Conservation (phyloP, 2,113 vertebrate species). For the Ploceus nigricollis region DNA sequence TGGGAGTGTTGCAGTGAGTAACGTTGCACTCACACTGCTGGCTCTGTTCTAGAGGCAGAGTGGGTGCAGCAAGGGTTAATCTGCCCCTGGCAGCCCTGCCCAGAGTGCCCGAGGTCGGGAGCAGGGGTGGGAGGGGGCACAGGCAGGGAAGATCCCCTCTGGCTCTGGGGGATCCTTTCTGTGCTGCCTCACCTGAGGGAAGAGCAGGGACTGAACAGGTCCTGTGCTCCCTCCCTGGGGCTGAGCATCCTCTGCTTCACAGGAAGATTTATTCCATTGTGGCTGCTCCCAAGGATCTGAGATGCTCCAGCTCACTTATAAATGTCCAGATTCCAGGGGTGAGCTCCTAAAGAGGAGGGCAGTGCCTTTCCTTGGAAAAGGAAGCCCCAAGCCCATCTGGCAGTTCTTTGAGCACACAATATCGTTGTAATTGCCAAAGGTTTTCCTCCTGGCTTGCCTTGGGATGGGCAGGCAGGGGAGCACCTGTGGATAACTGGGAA, state of each 20-base stretch:
- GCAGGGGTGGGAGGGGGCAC: not conserved
- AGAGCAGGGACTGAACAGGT: not conserved
- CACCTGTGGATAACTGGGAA: not conserved
- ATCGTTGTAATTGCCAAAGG: not conserved
- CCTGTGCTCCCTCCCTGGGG: fast-evolving
- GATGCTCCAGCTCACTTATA: not conserved
- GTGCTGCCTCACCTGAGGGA: not conserved
- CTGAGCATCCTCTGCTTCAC: not conserved
- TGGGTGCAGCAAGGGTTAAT: not conserved
- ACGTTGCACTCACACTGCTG: fast-evolving
- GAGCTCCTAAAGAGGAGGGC: not conserved
- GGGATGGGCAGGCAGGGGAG: not conserved
- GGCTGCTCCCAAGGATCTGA: not conserved
- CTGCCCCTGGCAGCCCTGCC: not conserved
- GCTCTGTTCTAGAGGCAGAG: not conserved
- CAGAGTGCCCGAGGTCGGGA: not conserved
- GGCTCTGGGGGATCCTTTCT: not conserved
- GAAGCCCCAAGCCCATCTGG: not conserved
- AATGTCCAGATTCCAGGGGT: fast-evolving
- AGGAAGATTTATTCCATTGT: fast-evolving
- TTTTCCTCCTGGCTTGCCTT: not conserved
- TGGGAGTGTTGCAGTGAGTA: fast-evolving
- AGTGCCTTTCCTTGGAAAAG: not conserved
- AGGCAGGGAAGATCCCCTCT: not conserved
- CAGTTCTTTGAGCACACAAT: not conserved